phyloP scores from a whole-genome alignment of 2,797 vertebrate genomes.

The Lagothrix lagotricha region DNA sequence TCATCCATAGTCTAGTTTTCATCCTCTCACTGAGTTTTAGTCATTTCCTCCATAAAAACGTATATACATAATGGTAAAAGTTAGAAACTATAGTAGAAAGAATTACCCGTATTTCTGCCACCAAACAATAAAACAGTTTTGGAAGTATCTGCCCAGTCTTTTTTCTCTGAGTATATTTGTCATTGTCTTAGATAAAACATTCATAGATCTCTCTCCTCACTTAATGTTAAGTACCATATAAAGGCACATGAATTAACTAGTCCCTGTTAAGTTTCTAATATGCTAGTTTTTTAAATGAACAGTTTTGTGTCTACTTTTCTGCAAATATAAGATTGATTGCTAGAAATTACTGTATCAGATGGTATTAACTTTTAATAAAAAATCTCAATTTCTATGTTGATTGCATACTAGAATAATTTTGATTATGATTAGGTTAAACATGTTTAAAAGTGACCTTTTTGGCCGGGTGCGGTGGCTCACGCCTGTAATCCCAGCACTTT shows the following conservation, averaged over 20 bases:
- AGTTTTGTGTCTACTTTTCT: neutral
- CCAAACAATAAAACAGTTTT: neutral
- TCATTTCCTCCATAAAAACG: neutral
- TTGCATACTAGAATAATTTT: neutral
- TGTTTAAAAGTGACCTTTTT: too few relatives aligned
- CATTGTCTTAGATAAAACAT: neutral
- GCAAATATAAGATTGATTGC: neutral
- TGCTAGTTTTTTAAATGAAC: conserved; percentile 27
- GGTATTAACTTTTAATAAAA: neutral
- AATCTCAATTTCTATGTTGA: neutral
- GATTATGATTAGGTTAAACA: neutral
- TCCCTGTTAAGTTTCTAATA: conserved; percentile 9
- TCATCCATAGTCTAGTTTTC: neutral
- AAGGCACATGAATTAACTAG: neutral
- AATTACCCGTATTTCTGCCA: neutral
- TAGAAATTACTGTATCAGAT: neutral
- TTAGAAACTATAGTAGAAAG: neutral
- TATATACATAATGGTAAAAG: neutral
- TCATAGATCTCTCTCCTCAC: neutral
- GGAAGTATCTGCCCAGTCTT: neutral
- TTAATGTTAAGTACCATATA: conserved; percentile 21
- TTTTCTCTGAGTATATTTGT: neutral
- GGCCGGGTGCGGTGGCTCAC: too few relatives aligned
- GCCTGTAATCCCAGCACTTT: too few relatives aligned
- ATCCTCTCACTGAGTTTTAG: neutral